Conservation (phyloP, 2,888 invertebrate species). For the Sinopyrophorus schimmeli region DNA sequence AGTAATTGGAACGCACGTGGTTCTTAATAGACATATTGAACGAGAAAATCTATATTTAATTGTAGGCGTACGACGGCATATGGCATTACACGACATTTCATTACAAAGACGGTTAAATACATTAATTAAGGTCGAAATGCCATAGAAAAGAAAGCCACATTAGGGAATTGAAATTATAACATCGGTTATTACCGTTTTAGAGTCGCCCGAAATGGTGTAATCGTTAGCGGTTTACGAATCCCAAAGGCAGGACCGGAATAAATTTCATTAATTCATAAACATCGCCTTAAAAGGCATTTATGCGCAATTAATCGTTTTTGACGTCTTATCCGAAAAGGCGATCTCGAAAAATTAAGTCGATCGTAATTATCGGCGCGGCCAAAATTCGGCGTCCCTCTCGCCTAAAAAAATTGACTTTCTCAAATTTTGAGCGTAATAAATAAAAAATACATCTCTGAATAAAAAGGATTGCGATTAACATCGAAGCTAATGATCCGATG, state of each 20-base stretch:
- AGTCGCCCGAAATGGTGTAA: conserved; percentile 13
- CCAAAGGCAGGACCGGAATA: conserved; percentile 12
- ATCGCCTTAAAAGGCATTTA: background rate
- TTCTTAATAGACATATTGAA: conserved; percentile 15
- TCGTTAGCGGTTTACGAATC: conserved; percentile 20
- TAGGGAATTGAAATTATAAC: conserved; percentile 27
- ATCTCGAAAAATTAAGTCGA: too few species aligned
- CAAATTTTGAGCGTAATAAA: background rate
- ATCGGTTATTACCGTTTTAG: conserved; percentile 24
- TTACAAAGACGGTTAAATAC: conserved; percentile 25
- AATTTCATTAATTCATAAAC: background rate
- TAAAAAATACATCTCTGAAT: conserved; percentile 18
- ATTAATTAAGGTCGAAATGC: conserved; percentile 24
- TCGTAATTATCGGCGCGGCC: too few species aligned
- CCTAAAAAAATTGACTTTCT: too few species aligned
- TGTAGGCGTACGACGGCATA: conserved; percentile 23
- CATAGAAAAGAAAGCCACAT: conserved; percentile 20
- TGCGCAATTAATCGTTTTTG: too few species aligned
- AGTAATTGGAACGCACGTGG: conserved; percentile 1
- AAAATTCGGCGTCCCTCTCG: too few species aligned
- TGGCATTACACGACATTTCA: conserved; percentile 26
- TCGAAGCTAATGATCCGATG: conserved; percentile 31
- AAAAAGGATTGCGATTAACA: conserved; percentile 22
- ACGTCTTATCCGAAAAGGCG: too few species aligned
- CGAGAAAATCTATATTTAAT: conserved; percentile 27